Conservation (phyloP, 2,888 invertebrate species). For the Catocala nupta region DNA sequence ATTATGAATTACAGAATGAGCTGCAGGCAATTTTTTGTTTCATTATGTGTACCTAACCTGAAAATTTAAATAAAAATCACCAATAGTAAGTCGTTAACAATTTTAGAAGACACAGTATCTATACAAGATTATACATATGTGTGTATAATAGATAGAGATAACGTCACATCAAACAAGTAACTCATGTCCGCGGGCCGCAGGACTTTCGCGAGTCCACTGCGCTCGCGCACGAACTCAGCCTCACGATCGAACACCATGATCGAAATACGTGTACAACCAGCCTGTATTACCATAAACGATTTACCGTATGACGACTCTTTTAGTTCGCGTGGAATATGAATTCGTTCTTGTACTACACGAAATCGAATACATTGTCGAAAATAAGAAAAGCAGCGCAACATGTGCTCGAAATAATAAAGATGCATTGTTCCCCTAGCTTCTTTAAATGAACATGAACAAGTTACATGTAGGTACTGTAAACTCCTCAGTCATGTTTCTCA, state of each 20-base stretch:
- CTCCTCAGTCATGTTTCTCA: slow-evolving; percentile 24
- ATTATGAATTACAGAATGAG: too few species aligned
- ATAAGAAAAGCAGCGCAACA: slow-evolving; percentile 60
- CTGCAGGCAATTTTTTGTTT: too few species aligned
- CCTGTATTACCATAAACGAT: slow-evolving; percentile 80
- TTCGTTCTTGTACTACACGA: slow-evolving; percentile 76
- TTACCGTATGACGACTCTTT: slow-evolving; percentile 82
- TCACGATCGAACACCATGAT: slow-evolving; percentile 83
- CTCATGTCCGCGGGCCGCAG: slow-evolving; percentile 62
- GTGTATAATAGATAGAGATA: slow-evolving; percentile 46
- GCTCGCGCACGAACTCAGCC: slow-evolving; percentile 75
- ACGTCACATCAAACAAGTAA: slow-evolving; percentile 67
- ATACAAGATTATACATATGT: background rate
- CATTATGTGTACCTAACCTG: too few species aligned
- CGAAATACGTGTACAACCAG: slow-evolving; percentile 76
- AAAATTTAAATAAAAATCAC: too few species aligned
- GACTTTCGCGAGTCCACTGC: slow-evolving; percentile 64
- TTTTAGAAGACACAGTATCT: background rate
- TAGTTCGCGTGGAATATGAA: slow-evolving; percentile 81
- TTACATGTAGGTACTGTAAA: slow-evolving; percentile 21
- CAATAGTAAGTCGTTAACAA: too few species aligned
- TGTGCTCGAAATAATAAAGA: slow-evolving; percentile 65
- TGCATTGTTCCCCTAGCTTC: slow-evolving; percentile 63
- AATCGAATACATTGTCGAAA: slow-evolving; percentile 74
- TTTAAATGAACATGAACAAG: slow-evolving; percentile 46